A percentile compares a stretch with the other conserved stretches of the same genome.
These are phyloP conservation scores for Carpatolechia fugitivella DNA, from an alignment of 2,888 invertebrate species.

Conservation along the genomic window DNA sequence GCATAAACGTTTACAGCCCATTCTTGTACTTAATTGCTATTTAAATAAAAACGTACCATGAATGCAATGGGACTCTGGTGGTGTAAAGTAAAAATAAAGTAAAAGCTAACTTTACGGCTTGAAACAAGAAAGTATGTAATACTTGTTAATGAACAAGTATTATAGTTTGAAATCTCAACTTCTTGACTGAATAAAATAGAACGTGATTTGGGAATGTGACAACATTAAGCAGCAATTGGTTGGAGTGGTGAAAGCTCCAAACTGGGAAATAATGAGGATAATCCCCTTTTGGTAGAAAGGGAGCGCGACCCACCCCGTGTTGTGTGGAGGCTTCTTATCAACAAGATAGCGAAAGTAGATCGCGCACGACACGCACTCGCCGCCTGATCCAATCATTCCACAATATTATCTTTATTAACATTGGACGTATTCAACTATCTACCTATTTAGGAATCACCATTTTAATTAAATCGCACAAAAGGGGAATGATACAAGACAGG, in stretches of 20 bases:
- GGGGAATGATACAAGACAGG: constrained; percentile 52
- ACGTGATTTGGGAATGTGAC: no score
- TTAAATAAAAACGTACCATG: constrained; percentile 74
- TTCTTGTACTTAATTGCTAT: constrained; percentile 76
- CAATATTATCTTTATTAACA: constrained; percentile 65
- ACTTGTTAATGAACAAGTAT: neutral
- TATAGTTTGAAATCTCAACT: neutral
- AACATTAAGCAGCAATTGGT: neutral
- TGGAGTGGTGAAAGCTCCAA: constrained; percentile 31
- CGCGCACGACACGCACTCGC: constrained; percentile 54
- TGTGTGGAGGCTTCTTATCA: constrained; percentile 52
- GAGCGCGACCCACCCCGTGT: constrained; percentile 42
- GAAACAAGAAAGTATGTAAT: constrained; percentile 7
- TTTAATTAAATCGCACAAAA: constrained; percentile 60
- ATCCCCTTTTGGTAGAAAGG: constrained; percentile 48
- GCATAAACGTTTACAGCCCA: constrained; percentile 72
- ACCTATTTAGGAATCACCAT: constrained; percentile 50
- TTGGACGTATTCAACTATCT: constrained; percentile 33
- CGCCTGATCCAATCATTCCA: constrained; percentile 50
- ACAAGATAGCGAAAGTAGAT: constrained; percentile 64
- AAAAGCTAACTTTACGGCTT: constrained; percentile 37
- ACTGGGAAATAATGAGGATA: constrained; percentile 66
- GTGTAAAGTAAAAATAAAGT: constrained; percentile 51
- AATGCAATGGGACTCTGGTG: constrained; percentile 56
- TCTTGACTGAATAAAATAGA: no score